These are phyloP conservation scores for Nebria ingens DNA, from an alignment of 1,140 invertebrate species.

Conservation along the genomic window DNA sequence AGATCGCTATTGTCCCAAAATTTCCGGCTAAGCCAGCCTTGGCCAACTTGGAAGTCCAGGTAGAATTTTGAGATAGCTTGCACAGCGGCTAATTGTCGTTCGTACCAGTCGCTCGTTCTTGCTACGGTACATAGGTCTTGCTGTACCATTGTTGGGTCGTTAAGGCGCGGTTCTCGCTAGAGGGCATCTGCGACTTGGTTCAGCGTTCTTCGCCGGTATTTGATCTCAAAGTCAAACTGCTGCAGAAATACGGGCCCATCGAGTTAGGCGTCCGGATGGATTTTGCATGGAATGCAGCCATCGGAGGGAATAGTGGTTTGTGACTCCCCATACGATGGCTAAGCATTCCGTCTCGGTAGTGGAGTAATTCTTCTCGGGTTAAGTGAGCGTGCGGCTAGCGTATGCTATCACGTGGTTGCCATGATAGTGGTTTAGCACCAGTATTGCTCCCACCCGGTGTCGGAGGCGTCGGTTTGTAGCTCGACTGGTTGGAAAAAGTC, in stretches of 20 bases:
- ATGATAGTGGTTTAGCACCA: conserved; percentile 16
- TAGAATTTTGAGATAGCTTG: no score
- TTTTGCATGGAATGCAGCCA: conserved; percentile 17
- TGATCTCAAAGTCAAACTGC: conserved; percentile 19
- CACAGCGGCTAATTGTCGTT: no score
- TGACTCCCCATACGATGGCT: conserved; percentile 29
- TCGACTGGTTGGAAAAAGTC: neutral
- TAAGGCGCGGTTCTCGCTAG: neutral
- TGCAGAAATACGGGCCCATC: conserved; percentile 29
- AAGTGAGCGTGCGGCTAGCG: conserved; percentile 23
- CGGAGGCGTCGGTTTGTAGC: conserved; percentile 6
- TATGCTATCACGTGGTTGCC: conserved; percentile 25
- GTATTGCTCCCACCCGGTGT: no score
- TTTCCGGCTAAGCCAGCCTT: no score
- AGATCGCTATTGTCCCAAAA: neutral
- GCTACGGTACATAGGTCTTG: neutral
- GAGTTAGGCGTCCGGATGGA: conserved; percentile 18
- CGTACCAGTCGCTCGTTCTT: no score
- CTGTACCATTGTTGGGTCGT: neutral
- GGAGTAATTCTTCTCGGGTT: conserved; percentile 29
- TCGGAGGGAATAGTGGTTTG: conserved; percentile 20
- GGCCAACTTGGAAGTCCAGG: no score
- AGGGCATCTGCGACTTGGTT: neutral
- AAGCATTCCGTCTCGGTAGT: conserved; percentile 32
- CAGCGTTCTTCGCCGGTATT: conserved; percentile 9